Conservation (phyloP, 2,888 invertebrate species). For the Melanostoma scalare region DNA sequence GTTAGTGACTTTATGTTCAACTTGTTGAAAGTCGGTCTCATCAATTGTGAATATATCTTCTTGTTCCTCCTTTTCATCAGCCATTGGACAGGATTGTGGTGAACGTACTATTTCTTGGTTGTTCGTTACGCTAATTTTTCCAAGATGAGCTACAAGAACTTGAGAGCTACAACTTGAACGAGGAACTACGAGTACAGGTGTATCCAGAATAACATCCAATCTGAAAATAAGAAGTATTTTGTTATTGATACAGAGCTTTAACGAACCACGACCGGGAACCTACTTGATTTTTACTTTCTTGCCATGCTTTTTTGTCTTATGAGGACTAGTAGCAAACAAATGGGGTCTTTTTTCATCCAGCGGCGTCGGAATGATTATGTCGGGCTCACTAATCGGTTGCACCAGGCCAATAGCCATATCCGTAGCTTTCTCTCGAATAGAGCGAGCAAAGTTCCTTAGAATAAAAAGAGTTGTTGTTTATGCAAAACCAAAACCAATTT, state of each 20-base stretch:
- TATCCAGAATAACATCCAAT: slow-evolving; percentile 91
- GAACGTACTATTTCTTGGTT: slow-evolving; percentile 76
- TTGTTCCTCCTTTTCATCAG: slow-evolving; percentile 17
- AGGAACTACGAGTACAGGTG: slow-evolving; percentile 95
- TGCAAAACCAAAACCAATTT: neutral
- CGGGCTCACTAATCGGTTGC: slow-evolving; percentile 84
- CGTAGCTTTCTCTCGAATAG: slow-evolving; percentile 94
- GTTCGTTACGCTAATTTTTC: slow-evolving; percentile 88
- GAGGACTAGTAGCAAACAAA: slow-evolving; percentile 57
- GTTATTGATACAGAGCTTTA: neutral
- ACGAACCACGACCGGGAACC: neutral
- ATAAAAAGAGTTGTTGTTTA: slow-evolving; percentile 21
- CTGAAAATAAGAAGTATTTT: slow-evolving; percentile 77
- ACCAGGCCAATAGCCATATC: slow-evolving; percentile 96
- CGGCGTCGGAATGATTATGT: slow-evolving; percentile 57
- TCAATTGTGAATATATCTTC: slow-evolving; percentile 63
- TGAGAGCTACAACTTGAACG: slow-evolving; percentile 89
- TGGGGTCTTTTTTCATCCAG: slow-evolving; percentile 51
- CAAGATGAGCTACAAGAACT: slow-evolving; percentile 95
- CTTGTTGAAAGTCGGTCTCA: slow-evolving; percentile 49
- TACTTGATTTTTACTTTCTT: slow-evolving; percentile 70
- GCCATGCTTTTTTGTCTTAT: slow-evolving; percentile 58
- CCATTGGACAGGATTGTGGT: slow-evolving; percentile 12
- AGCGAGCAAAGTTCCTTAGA: slow-evolving; percentile 89
- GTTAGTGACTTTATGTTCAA: slow-evolving; percentile 16